phyloP scores from a whole-genome alignment of 1,140 invertebrate species.

The Potamilus streckersoni region DNA sequence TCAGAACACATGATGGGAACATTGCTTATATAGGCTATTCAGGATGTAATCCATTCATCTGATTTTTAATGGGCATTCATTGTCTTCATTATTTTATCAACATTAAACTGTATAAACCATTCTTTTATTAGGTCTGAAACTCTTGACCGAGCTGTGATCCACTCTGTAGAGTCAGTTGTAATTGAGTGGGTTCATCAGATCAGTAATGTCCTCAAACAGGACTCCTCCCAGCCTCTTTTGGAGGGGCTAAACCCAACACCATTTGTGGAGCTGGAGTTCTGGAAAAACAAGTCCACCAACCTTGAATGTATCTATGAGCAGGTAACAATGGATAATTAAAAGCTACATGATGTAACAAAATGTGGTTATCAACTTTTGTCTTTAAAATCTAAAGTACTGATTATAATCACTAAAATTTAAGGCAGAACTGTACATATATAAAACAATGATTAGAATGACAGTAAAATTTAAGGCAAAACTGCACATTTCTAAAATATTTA shows the following conservation, averaged over 20 bases:
- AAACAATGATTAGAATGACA: no score
- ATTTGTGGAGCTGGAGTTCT: constrained; percentile 83
- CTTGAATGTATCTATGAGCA: constrained; percentile 92
- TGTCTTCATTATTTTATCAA: not conserved
- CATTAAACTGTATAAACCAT: not conserved
- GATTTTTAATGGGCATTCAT: no score
- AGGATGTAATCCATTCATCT: no score
- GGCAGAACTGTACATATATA: no score
- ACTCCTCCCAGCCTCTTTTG: constrained; percentile 82
- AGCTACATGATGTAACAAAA: no score
- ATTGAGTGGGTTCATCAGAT: constrained; percentile 96
- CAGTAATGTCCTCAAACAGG: constrained; percentile 89
- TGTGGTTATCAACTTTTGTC: no score
- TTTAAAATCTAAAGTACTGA: no score
- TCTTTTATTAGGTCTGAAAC: constrained; percentile 25
- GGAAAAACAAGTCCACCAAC: constrained; percentile 81
- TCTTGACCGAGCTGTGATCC: constrained; percentile 86
- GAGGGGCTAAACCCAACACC: constrained; percentile 87
- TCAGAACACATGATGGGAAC: no score
- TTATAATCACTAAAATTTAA: no score
- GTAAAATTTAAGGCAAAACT: no score
- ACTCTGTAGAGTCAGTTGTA: constrained; percentile 93
- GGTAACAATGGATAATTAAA: constrained; percentile 38
- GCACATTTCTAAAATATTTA: no score
- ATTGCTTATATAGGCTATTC: no score